Conservation (phyloP, 1,140 invertebrate species). For the Anadara kagoshimensis region DNA sequence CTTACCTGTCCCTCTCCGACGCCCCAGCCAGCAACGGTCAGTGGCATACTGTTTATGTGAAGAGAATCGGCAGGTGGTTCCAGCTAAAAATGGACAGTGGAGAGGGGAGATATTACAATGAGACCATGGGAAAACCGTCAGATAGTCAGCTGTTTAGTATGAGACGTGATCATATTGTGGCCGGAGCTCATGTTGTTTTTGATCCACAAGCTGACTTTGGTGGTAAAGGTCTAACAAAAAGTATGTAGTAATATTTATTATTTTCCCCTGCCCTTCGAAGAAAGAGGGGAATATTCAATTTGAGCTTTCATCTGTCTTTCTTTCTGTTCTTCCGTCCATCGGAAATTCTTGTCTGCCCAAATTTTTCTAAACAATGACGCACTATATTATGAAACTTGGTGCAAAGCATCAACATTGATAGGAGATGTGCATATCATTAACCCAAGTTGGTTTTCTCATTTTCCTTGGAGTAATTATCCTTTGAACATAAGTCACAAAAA, state of each 20-base stretch:
- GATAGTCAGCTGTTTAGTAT: slow-evolving; percentile 44
- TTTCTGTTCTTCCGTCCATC: no score
- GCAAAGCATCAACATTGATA: no score
- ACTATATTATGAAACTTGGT: no score
- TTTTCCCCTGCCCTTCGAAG: no score
- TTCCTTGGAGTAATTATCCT: no score
- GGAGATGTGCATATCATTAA: no score
- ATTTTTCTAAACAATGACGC: no score
- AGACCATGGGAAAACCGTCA: slow-evolving; percentile 77
- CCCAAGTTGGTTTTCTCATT: no score
- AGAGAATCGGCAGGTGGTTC: slow-evolving; percentile 93
- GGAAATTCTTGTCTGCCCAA: no score
- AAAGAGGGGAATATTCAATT: no score
- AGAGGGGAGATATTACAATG: slow-evolving; percentile 94
- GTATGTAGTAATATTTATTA: slow-evolving; percentile 45
- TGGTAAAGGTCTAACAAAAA: slow-evolving; percentile 82
- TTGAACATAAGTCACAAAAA: no score
- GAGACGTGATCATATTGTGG: slow-evolving; percentile 47
- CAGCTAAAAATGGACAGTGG: slow-evolving; percentile 95
- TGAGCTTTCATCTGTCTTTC: no score
- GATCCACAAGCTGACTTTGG: slow-evolving; percentile 34
- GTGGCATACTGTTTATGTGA: slow-evolving; percentile 91
- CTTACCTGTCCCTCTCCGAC: slow-evolving; percentile 89
- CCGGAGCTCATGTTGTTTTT: slow-evolving; percentile 50
- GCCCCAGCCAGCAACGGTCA: slow-evolving; percentile 96